Evolutionary conservation across 1,140 invertebrate species (phyloP).

Genomic region (Drosophila watanabei): DNA sequence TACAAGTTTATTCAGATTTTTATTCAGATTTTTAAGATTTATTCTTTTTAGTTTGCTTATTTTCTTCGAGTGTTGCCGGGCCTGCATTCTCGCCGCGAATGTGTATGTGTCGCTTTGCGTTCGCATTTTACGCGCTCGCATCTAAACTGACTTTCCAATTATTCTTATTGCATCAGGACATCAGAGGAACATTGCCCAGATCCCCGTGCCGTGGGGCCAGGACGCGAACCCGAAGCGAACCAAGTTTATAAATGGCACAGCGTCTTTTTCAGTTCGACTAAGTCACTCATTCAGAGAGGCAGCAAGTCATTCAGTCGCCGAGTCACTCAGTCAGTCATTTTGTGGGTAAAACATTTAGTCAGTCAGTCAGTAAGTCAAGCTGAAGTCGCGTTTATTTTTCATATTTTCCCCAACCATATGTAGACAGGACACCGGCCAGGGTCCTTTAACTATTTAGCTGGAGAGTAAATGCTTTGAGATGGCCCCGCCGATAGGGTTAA

Average conservation of each 20-base stretch:
- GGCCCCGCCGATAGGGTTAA: constrained; percentile 13
- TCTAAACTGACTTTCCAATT: constrained; percentile 79
- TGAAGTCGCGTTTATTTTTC: constrained; percentile 47
- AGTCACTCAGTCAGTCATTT: constrained; percentile 10
- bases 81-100: constrained; percentile 45
- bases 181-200: constrained; percentile 14
- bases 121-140: constrained; percentile 66
- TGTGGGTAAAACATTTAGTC: not conserved
- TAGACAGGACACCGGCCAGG: not conserved
- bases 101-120: constrained; percentile 64
- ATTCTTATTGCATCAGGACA: constrained; percentile 70
- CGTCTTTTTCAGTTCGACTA: constrained; percentile 61
- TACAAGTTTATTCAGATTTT: no score
- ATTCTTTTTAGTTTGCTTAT: fast-evolving
- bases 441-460: constrained; percentile 48
- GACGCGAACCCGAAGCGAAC: constrained; percentile 1
- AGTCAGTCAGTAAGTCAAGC: constrained; percentile 10
- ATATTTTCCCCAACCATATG: constrained; percentile 45
- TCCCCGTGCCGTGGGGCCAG: not conserved
- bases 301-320: constrained; percentile 20
- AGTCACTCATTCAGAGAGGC: constrained; percentile 46
- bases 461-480: constrained; percentile 10
- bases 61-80: constrained; percentile 1
- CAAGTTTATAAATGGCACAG: constrained; percentile 53
- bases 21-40: no score